Percentiles rank a stretch among this genome's conserved stretches.
phyloP scores from a whole-genome alignment of 2,888 invertebrate species.

The Mesorhabditis spiculigera region DNA sequence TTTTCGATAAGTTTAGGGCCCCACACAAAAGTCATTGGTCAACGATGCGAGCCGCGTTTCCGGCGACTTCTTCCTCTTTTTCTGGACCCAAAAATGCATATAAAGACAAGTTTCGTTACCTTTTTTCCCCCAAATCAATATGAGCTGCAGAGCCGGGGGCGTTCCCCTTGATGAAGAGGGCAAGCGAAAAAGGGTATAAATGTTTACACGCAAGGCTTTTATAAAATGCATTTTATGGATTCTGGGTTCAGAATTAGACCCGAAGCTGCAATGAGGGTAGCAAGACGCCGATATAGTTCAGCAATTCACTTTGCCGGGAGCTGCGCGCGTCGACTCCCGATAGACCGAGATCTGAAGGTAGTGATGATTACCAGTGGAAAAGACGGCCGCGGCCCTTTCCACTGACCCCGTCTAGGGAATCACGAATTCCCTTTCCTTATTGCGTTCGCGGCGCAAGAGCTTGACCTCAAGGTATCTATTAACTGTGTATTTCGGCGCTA shows the following conservation, averaged over 20 bases:
- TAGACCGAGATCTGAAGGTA: constrained; percentile 39
- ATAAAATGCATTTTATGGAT: not conserved
- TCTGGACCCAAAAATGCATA: constrained; percentile 6
- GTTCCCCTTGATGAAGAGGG: constrained; percentile 36
- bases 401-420: too few species aligned
- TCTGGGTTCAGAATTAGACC: not conserved
- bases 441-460: too few species aligned
- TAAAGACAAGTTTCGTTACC: not conserved
- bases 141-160: constrained; percentile 3
- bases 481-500: too few species aligned
- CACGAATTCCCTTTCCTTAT: too few species aligned
- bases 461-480: too few species aligned
- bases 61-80: constrained; percentile 11
- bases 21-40: constrained; percentile 11
- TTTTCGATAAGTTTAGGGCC: not conserved
- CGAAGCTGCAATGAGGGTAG: constrained; percentile 26
- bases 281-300: constrained; percentile 35
- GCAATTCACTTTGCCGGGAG: constrained; percentile 24
- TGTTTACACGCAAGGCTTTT: not conserved
- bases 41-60: not conserved
- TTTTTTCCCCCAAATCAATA: too few species aligned
- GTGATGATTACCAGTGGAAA: too few species aligned
- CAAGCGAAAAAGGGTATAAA: constrained; percentile 21
- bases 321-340: constrained; percentile 33
- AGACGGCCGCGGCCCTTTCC: too few species aligned